Base-by-base conservation (phyloP, 2,888 invertebrate genomes). In the Cylindroiulus punctatus region DNA sequence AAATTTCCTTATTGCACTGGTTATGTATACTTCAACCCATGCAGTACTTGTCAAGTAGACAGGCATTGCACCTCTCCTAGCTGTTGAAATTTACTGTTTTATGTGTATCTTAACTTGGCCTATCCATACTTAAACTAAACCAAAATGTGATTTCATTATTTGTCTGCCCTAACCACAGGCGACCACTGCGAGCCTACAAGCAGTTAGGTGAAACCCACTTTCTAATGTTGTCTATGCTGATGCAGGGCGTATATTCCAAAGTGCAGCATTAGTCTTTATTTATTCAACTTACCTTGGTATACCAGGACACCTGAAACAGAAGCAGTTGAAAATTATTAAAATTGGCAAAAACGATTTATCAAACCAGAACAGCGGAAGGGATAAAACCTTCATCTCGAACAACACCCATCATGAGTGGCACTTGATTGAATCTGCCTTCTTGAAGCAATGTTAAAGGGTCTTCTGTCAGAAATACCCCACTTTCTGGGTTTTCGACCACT, bases 341-440 rank as follows among this genome's bases (percentile, higher is more conserved):
- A 0, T 12, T 44, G 44, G 10, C 14, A 12, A 0, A 19, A 17
- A 1, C 19, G 19, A 12, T 47, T 12, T 47, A 12, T 47, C 47
- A 47, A 47, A 47, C 19, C 19, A 0, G 47, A 47, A 19, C 4
- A n/a, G n/a, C n/a, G n/a, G n/a, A n/a, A n/a, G n/a, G n/a, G n/a
- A n/a, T n/a, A n/a, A n/a, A n/a, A 5, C 81, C 86, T 86, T 86
- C 86, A 84, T 86, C 86, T 8, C 81, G 12, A 12, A 36, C 30
- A 52, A 86, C 30, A 2, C 81, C 86, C n/a, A 32, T 19, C 0
- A 86, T 26, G 17, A 86, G 0, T 0, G 86, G 86, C 8, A 86
- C 86, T 86, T 84, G 3, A 30, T 86, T 86, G 40, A 86, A 86
- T 32, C 84, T 17, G 10, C 86, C 86, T 52, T 86, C 84, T 40